A percentile compares a stretch with the other conserved stretches of the same genome.
These are phyloP conservation scores for Lepilemur septentrionalis DNA, from an alignment of 2,797 vertebrate species.

Conservation along the genomic window DNA sequence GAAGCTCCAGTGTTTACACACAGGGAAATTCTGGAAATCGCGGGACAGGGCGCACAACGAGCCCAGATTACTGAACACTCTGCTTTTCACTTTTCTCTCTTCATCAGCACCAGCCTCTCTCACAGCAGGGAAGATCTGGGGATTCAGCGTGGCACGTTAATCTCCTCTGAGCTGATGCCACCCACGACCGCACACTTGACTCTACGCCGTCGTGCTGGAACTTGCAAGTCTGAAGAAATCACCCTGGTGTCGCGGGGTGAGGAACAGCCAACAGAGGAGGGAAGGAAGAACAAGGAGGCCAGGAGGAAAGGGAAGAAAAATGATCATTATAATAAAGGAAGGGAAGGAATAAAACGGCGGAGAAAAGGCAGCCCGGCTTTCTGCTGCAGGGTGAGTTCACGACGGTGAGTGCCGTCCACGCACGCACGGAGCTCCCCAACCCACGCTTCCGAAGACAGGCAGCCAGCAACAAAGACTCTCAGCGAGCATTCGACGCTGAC, in stretches of 20 bases:
- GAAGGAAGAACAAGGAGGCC: neutral
- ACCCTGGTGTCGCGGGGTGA: neutral
- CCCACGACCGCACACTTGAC: neutral
- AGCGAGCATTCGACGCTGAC: constrained; percentile 38
- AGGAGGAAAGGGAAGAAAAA: neutral
- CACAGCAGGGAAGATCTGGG: neutral
- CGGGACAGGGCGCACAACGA: neutral
- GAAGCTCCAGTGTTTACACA: neutral
- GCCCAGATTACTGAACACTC: neutral
- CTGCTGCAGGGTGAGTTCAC: neutral
- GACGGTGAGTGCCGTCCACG: neutral
- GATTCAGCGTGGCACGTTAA: neutral
- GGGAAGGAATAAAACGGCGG: neutral
- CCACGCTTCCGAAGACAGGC: neutral
- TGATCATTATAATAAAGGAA: neutral
- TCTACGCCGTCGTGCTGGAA: neutral
- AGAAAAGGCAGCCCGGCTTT: neutral
- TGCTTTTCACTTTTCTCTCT: neutral
- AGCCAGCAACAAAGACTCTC: constrained; percentile 32
- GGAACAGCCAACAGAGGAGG: neutral
- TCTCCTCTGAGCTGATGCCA: neutral
- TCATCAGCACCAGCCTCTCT: neutral
- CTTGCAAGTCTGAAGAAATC: neutral
- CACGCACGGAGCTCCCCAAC: neutral
- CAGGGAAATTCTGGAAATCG: neutral